Percentiles rank a stretch among this genome's conserved stretches.
Evolutionary conservation across 2,113 vertebrate species (phyloP).

Genomic region (Burhinus bistriatus): DNA sequence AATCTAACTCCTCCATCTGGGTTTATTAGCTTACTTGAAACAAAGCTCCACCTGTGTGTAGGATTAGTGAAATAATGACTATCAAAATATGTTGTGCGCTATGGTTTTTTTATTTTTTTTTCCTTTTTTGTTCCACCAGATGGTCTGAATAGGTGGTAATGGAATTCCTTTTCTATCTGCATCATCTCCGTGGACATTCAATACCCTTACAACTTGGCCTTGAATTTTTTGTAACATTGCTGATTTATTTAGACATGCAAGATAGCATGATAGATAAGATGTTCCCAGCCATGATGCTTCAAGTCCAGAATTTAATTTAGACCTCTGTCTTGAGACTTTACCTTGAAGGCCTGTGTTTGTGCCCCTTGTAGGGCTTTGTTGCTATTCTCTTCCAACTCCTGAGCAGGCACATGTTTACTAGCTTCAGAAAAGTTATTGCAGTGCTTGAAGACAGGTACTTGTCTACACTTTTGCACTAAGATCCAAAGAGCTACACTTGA

Average conservation of each 20-base stretch:
- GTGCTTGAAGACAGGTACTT: neutral
- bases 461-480: neutral
- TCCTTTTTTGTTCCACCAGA: neutral
- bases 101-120: neutral
- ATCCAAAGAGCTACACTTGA: neutral
- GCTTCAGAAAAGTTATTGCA: neutral
- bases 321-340: neutral
- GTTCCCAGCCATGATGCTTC: neutral
- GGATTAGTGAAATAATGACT: neutral
- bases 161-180: neutral
- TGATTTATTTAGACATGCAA: neutral
- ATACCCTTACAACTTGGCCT: neutral
- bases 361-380: neutral
- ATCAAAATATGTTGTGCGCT: accelerated
- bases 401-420: neutral
- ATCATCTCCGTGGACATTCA: neutral
- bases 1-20: neutral
- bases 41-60: neutral
- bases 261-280: neutral
- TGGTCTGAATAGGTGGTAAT: neutral
- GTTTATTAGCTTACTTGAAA: neutral
- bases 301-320: neutral
- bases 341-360: neutral
- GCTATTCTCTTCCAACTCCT: neutral
- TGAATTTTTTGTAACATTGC: neutral